Evolutionary conservation across 2,797 vertebrate species (phyloP).

Genomic region (Balearica regulorum): DNA sequence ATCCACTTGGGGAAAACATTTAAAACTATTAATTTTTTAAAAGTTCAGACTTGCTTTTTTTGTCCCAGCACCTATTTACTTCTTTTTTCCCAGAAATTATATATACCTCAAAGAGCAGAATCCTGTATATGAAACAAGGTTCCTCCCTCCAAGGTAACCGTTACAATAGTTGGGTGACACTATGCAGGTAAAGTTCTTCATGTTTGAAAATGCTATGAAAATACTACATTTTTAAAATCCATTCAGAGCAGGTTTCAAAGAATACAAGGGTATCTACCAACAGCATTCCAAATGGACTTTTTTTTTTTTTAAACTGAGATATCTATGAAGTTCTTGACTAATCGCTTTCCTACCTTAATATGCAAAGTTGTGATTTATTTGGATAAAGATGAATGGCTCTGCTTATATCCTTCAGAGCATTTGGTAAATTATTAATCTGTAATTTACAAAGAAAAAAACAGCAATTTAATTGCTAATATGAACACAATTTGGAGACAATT

Average conservation of each 20-base stretch:
- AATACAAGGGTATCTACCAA: not conserved
- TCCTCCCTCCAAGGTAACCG: not conserved
- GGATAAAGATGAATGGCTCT: constrained; percentile 78
- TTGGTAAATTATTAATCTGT: constrained; percentile 71
- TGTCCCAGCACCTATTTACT: not conserved
- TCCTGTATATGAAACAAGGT: not conserved
- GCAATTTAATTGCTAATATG: not conserved
- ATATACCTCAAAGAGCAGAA: not conserved
- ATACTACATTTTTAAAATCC: not conserved
- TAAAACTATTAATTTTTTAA: not conserved
- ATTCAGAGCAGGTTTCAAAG: not conserved
- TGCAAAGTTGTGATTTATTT: constrained; percentile 67
- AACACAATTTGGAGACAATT: not conserved
- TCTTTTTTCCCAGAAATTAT: not conserved
- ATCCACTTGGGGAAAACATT: not conserved
- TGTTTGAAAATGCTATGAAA: not conserved
- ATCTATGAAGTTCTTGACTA: not conserved
- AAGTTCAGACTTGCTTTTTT: not conserved
- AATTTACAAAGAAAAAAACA: constrained; percentile 12
- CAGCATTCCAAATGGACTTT: not conserved
- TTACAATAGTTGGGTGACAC: not conserved
- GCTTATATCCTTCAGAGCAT: constrained; percentile 74
- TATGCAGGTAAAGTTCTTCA: not conserved
- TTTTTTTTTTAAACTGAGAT: not conserved
- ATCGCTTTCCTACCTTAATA: constrained; percentile 72